Evolutionary conservation across 2,888 invertebrate genomes (phyloP).

Genomic region (Orthosia incerta): DNA sequence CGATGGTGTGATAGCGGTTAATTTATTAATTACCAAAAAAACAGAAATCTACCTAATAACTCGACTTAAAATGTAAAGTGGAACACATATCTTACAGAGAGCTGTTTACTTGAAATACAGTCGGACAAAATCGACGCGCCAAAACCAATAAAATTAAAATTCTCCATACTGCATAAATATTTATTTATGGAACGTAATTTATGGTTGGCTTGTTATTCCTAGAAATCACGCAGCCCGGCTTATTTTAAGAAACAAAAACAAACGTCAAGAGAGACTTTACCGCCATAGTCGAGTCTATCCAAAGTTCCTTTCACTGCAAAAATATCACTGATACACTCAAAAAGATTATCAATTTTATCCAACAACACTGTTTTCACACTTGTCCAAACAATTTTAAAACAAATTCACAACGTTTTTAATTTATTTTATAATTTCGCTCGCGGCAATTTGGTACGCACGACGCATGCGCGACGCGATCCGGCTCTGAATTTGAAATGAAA

Average conservation of each 20-base stretch:
- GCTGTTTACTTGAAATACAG: too few relatives aligned
- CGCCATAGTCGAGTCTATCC: slow-evolving; percentile 47
- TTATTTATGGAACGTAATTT: slow-evolving; percentile 4
- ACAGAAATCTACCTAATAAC: neutral
- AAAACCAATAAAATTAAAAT: slow-evolving; percentile 15
- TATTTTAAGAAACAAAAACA: slow-evolving; percentile 57
- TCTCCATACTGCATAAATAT: slow-evolving; percentile 22
- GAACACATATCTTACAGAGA: neutral
- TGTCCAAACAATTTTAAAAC: slow-evolving; percentile 34
- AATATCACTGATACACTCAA: slow-evolving; percentile 35
- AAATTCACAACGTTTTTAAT: slow-evolving; percentile 15
- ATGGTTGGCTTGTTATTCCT: slow-evolving; percentile 1
- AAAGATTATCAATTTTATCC: neutral
- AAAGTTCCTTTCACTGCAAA: slow-evolving; percentile 29
- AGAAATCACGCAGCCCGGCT: slow-evolving; percentile 16
- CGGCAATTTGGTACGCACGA: slow-evolving; percentile 42
- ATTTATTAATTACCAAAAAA: too few relatives aligned
- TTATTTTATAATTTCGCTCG: slow-evolving; percentile 33
- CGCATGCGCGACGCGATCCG: slow-evolving; percentile 52
- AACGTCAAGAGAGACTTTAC: slow-evolving; percentile 44
- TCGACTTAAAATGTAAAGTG: neutral
- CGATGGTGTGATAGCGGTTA: too few relatives aligned
- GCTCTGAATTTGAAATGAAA: slow-evolving; percentile 62
- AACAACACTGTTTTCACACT: slow-evolving; percentile 41
- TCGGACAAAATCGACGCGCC: neutral